Conservation (phyloP, 1,140 invertebrate genomes). For the Drosophila oshimai region DNA sequence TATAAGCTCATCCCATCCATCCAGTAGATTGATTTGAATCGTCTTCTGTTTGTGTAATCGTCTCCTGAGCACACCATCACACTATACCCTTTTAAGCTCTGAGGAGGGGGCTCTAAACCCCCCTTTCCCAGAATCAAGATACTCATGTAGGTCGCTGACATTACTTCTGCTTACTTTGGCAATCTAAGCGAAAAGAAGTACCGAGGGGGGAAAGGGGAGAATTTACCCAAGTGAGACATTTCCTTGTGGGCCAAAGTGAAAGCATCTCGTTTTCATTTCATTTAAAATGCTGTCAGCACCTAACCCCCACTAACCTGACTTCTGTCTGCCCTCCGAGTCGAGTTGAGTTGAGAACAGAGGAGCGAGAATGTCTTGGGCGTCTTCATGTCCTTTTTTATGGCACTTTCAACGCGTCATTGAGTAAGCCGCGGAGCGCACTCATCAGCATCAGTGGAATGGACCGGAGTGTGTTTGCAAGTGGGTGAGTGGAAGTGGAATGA, state of each 20-base stretch:
- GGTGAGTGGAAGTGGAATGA: conserved; percentile 5
- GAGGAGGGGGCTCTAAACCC: background rate
- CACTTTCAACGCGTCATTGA: conserved; percentile 80
- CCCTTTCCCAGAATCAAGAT: background rate
- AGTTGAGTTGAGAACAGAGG: no score
- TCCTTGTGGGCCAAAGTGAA: conserved; percentile 51
- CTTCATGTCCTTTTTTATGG: conserved; percentile 79
- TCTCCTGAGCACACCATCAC: conserved; percentile 4
- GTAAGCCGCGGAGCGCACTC: conserved; percentile 73
- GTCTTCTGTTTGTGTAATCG: conserved; percentile 12
- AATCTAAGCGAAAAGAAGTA: conserved; percentile 22
- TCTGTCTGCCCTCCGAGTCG: background rate
- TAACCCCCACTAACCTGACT: conserved; percentile 51
- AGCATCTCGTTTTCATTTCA: conserved; percentile 79
- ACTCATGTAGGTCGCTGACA: conserved; percentile 55
- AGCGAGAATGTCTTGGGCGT: conserved; percentile 46
- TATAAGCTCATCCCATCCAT: background rate
- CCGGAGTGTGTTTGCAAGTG: conserved; percentile 7
- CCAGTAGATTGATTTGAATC: background rate
- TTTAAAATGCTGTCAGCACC: conserved; percentile 79
- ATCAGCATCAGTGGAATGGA: conserved; percentile 45
- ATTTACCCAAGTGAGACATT: conserved; percentile 41
- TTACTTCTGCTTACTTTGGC: conserved; percentile 74
- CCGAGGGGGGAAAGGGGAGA: background rate
- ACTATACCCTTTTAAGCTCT: conserved; percentile 17